Conservation (phyloP, 2,888 invertebrate species). For the Achlya flavicornis region DNA sequence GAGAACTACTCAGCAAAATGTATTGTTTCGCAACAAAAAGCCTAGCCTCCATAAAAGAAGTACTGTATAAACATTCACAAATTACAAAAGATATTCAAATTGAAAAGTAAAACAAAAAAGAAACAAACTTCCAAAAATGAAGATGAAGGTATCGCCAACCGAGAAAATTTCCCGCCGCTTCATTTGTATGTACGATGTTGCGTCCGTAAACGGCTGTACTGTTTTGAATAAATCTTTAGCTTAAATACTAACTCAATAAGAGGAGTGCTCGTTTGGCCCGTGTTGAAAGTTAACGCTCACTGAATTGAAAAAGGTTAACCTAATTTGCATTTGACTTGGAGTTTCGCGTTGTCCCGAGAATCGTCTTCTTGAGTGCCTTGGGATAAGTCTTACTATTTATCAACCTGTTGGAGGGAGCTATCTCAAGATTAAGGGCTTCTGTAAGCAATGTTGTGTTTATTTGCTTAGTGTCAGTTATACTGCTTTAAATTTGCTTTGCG, state of each 20-base stretch:
- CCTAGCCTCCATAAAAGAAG: background rate
- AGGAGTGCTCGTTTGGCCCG: constrained; percentile 57
- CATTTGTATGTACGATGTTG: constrained; percentile 63
- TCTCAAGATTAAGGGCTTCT: constrained; percentile 6
- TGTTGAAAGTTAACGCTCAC: constrained; percentile 60
- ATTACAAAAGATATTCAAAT: constrained; percentile 24
- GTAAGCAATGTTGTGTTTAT: constrained; percentile 8
- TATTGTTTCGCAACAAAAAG: constrained; percentile 3
- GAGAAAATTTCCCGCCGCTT: constrained; percentile 26
- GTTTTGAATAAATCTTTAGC: constrained; percentile 74
- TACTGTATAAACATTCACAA: constrained; percentile 16
- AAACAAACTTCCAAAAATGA: constrained; percentile 19
- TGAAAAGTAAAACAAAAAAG: constrained; percentile 19
- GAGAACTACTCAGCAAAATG: background rate
- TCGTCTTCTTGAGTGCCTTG: constrained; percentile 24
- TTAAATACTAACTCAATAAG: constrained; percentile 76
- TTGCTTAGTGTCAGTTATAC: background rate
- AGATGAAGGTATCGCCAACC: constrained; percentile 26
- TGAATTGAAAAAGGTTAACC: constrained; percentile 73
- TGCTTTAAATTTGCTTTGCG: background rate
- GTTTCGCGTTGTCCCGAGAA: constrained; percentile 18
- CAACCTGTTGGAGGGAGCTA: constrained; percentile 39
- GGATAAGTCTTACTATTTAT: constrained; percentile 35
- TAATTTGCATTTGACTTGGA: constrained; percentile 67
- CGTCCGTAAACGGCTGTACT: constrained; percentile 60